Conservation (phyloP, 1,140 invertebrate species). For the Drosophila watanabei region DNA sequence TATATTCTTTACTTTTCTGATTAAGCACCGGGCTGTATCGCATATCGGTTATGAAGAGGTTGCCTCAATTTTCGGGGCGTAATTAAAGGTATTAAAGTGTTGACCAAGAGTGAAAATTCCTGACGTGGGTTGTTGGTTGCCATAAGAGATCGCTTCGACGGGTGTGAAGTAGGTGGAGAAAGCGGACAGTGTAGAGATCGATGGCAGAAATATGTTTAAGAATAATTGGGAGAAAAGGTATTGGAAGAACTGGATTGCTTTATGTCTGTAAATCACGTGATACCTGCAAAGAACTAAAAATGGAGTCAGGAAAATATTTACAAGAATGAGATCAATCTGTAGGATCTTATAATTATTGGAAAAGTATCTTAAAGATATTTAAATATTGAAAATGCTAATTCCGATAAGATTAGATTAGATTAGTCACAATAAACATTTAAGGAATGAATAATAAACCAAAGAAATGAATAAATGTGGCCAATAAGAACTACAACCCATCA, state of each 20-base stretch:
- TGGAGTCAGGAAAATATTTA: neutral
- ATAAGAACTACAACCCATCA: neutral
- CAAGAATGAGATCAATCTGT: neutral
- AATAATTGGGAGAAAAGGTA: constrained; percentile 33
- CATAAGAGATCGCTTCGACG: constrained; percentile 12
- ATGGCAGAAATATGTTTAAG: constrained; percentile 16
- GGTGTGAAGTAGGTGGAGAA: constrained; percentile 51
- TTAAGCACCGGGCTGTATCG: constrained; percentile 67
- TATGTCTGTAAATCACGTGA: neutral
- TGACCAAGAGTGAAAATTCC: constrained; percentile 46
- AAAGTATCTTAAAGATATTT: too few species aligned
- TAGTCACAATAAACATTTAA: neutral
- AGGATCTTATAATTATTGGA: neutral
- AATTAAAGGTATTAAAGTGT: constrained; percentile 80
- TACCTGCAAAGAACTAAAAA: neutral
- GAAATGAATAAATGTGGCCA: neutral
- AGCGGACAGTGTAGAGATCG: constrained; percentile 28
- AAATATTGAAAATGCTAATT: neutral
- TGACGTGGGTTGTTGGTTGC: constrained; percentile 32
- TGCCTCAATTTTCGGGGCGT: constrained; percentile 69
- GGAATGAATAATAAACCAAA: too few species aligned
- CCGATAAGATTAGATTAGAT: neutral
- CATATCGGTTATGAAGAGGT: constrained; percentile 48
- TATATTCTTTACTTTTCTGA: constrained; percentile 74
- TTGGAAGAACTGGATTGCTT: constrained; percentile 4